Evolutionary conservation across 2,888 invertebrate genomes (phyloP), one percentile per base, ranked within the genome.

Genomic region (Acanthoscelides obtectus): DNA sequence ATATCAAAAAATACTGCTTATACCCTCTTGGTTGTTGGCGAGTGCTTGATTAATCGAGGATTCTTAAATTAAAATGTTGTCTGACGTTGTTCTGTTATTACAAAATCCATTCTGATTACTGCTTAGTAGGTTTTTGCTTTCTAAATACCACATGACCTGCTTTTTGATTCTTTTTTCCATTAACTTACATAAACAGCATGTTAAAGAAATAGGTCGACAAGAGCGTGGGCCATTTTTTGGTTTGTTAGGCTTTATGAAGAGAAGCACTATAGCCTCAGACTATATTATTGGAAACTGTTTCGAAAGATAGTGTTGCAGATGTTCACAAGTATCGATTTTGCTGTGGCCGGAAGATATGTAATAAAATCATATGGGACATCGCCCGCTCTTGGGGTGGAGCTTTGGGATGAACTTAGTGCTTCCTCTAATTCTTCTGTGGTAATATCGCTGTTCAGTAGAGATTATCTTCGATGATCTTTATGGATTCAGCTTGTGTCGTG

Each of bases 1-100:
- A 69, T 69, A 19, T 69, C 69, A 64, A 69, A 69, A 63, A 69
- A 69, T 5, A 69, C 20, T 69, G 69, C 69, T 19, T 0, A 69
- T 69, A 19, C 20, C 21, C n/a, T 69, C 20, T 63, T 69, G 69
- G 20, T 69, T 63, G 63, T 69, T 69, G 45, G 64, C 64, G 64
- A 69, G 22, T 3, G 69, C 69, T 69, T 69, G 21, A 1, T 63
- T 45, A 63, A 69, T 69, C 20, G 27, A 20, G 22, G 69, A 20
- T 69, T 69, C 69, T 3, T 63, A 20, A 4, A 17, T 22, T 2
- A 45, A 0, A 27, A 69, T 25, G 27, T 69, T 69, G 64, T 69
- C 69, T 21, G 22, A 2, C 1, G 69, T 25, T 8, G 22, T 2
- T 6, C 69, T 2, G 22, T 69, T 0, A 20, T 69, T n/a, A 12